phyloP scores from a whole-genome alignment of 2,113 vertebrate species.

The Heliornis fulica region DNA sequence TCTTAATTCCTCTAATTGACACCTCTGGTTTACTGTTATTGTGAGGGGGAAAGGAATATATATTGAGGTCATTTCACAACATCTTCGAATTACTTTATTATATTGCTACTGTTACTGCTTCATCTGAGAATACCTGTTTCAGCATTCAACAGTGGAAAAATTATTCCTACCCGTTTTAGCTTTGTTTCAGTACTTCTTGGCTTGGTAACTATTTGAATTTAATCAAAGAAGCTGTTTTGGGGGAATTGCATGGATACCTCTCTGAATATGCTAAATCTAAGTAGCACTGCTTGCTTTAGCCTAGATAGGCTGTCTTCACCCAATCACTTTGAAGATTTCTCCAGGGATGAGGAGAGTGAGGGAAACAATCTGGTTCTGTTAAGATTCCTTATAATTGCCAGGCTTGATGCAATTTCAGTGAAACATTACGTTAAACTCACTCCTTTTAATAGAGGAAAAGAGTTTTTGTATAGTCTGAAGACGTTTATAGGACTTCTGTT shows the following conservation, averaged over 20 bases:
- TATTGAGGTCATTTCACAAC: background rate
- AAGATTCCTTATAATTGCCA: background rate
- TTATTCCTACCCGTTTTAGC: background rate
- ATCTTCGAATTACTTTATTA: background rate
- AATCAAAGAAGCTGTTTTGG: background rate
- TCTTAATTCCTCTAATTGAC: background rate
- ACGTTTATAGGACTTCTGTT: background rate
- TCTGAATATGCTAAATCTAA: background rate
- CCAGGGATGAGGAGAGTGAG: background rate
- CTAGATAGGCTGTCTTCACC: background rate
- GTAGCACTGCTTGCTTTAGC: background rate
- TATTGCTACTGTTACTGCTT: background rate
- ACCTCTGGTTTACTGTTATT: background rate
- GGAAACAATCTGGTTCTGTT: background rate
- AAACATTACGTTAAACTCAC: background rate
- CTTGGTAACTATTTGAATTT: background rate
- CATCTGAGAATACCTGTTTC: background rate
- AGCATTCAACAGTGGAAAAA: background rate
- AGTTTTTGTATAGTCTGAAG: background rate
- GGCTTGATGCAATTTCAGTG: background rate
- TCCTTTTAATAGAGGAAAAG: background rate
- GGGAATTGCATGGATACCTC: background rate
- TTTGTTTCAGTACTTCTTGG: background rate
- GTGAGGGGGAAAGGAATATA: background rate
- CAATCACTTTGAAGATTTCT: background rate